Base-by-base conservation (phyloP, 2,113 vertebrate genomes). In the Anarrhichthys ocellatus region DNA sequence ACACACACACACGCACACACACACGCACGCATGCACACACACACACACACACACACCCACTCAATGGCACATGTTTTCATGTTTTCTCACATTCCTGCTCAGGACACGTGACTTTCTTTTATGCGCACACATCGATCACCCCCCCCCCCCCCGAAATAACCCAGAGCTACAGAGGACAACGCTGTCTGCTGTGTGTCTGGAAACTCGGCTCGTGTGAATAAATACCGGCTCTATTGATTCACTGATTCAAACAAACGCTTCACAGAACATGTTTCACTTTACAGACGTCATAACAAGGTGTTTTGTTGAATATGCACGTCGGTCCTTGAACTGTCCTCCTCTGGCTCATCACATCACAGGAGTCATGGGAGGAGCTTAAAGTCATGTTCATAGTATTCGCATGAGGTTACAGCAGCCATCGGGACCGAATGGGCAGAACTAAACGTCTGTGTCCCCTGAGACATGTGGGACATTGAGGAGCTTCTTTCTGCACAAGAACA, bases 171-270 rank as follows among this genome's bases (percentile, higher is more conserved):
- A 63, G n/a, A 40, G 58, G 40, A 73, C 73, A 61, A 59, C 71
- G 27, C 14, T 66, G 56, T 1, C 27, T 38, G 63, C 24, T 65
- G 79, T 63, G 70, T 50, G 68, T 81, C 64, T 76, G 71, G 20
- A 80, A 68, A 74, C 76, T 66, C 56, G 22, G 68, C 69, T 80
- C 50, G 4, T n/a, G 44, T 22, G 54, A 84, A 89, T 82, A 88
- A 76, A 88, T 80, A 88, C 14, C 46, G 17, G 15, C 32, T 34
- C 32, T 34, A 27, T 14, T 76, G 67, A 73, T 73, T 85, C 68
- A 87, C 50, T 1, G 18, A 71, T 38, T 78, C 73, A 54, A 32
- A 67, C 67, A 42, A 6, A 68, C 52, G 70, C 44, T 46, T 46
- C 40, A 42, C 40, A 42, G 46, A 76, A 61, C 76, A 15, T 1